A percentile compares a stretch with the other conserved stretches of the same genome.
Conservation (phyloP, 2,113 vertebrate genomes). For the Pituophis catenifer region DNA sequence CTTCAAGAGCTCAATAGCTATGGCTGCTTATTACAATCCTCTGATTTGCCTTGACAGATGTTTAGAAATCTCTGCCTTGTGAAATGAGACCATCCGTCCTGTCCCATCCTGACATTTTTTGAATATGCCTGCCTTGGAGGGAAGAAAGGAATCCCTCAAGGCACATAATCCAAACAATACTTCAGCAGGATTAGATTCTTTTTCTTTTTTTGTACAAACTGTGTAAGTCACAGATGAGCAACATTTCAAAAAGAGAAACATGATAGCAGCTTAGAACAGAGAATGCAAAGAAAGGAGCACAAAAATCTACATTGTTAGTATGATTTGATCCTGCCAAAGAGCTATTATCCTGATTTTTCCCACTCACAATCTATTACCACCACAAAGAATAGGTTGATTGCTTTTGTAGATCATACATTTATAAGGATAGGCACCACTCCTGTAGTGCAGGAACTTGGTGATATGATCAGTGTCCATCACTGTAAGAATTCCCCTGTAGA, state of each 20-base stretch:
- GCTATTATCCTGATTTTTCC: neutral
- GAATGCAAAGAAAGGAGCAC: conserved; percentile 1
- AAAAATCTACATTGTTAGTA: neutral
- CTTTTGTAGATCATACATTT: neutral
- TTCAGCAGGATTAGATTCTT: conserved; percentile 39
- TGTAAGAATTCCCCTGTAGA: neutral
- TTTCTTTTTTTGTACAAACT: conserved; percentile 3
- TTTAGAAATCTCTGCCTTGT: conserved; percentile 51
- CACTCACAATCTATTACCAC: neutral
- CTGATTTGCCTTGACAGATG: conserved; percentile 30
- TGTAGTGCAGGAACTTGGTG: neutral
- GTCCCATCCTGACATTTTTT: conserved; percentile 34
- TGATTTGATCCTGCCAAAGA: neutral
- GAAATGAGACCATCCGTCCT: conserved; percentile 29
- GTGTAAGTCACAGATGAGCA: conserved; percentile 14
- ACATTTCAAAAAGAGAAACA: conserved; percentile 30
- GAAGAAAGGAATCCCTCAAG: conserved; percentile 40
- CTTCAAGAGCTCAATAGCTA: neutral
- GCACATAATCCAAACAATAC: conserved; percentile 46
- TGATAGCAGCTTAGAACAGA: conserved; percentile 3
- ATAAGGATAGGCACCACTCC: neutral
- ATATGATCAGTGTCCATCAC: no score
- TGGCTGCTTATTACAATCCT: conserved; percentile 24
- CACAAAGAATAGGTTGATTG: neutral
- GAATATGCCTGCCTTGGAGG: conserved; percentile 53